Evolutionary conservation across 92 coral and sea anemone species (phyloP).

Genomic region (Metridium senile): DNA sequence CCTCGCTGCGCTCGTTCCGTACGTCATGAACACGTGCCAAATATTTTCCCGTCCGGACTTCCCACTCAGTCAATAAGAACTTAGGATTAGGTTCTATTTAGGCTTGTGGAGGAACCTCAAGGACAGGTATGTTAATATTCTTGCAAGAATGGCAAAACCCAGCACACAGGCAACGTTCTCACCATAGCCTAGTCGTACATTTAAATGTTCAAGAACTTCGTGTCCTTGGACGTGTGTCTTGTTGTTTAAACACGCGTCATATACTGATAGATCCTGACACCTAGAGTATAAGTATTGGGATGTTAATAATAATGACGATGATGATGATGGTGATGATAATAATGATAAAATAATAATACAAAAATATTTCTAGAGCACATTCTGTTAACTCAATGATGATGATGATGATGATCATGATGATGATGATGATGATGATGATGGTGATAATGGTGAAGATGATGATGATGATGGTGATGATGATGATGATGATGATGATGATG

Average conservation of each 20-base stretch:
- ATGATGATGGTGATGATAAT: not conserved
- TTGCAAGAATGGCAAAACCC: conserved; percentile 46
- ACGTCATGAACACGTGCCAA: too few relatives aligned
- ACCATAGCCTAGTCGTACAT: conserved; percentile 58
- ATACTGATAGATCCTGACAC: conserved; percentile 31
- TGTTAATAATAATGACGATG: not conserved
- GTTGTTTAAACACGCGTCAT: conserved; percentile 65
- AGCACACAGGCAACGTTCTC: conserved; percentile 66
- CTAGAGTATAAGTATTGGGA: not conserved
- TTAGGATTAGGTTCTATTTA: too few relatives aligned
- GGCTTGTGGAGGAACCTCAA: conserved; percentile 79
- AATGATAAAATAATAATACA: not conserved
- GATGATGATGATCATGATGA: not conserved
- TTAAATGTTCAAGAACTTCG: conserved; percentile 63
- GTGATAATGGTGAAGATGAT: not conserved
- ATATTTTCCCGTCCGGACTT: too few relatives aligned
- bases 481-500: not conserved
- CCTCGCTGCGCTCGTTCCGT: too few relatives aligned
- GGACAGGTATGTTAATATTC: conserved; percentile 66
- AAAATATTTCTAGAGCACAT: not conserved
- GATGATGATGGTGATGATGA: not conserved
- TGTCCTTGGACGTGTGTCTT: conserved; percentile 67
- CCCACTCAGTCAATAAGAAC: too few relatives aligned
- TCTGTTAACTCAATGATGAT: not conserved
- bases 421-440: not conserved